A percentile compares a stretch with the other conserved stretches of the same genome.
Conservation (phyloP, 2,888 invertebrate species). For the Blastobasis adustella region DNA sequence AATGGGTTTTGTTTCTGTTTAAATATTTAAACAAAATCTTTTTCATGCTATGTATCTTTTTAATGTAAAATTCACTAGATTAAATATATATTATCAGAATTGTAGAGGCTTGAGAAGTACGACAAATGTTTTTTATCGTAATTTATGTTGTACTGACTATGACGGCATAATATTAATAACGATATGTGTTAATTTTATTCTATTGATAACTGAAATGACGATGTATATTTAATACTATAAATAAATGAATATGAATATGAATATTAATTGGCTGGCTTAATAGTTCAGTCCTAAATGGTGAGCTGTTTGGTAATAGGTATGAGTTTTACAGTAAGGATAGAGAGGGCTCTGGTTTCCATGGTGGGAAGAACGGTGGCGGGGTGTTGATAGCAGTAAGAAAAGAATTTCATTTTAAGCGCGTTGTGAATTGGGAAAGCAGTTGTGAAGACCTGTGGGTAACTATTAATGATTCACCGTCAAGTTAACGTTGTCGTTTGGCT, state of each 20-base stretch:
- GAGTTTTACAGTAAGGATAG: constrained; percentile 16
- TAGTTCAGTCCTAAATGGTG: constrained; percentile 5
- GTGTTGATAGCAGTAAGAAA: constrained; percentile 12
- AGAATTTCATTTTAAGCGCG: constrained; percentile 1
- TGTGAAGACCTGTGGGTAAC: constrained; percentile 4
- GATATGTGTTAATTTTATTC: no score
- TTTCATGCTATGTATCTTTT: no score
- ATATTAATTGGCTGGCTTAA: no score
- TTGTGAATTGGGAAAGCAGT: constrained; percentile 8
- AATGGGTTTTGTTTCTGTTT: no score
- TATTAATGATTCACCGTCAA: neutral
- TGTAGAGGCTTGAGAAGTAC: no score
- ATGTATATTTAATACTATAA: no score
- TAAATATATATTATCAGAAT: no score
- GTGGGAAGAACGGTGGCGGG: constrained; percentile 10
- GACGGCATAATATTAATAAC: constrained; percentile 12
- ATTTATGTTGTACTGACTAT: constrained; percentile 10
- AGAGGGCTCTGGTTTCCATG: neutral
- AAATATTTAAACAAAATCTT: no score
- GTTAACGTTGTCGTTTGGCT: neutral
- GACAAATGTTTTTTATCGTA: neutral
- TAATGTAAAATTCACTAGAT: no score
- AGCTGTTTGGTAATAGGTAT: constrained; percentile 15
- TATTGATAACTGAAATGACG: constrained; percentile 14
- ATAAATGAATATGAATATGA: no score